Evolutionary conservation across 1,140 invertebrate genomes (phyloP), one percentile per base, ranked within the genome.

Genomic region (Macrostomum lignano): DNA sequence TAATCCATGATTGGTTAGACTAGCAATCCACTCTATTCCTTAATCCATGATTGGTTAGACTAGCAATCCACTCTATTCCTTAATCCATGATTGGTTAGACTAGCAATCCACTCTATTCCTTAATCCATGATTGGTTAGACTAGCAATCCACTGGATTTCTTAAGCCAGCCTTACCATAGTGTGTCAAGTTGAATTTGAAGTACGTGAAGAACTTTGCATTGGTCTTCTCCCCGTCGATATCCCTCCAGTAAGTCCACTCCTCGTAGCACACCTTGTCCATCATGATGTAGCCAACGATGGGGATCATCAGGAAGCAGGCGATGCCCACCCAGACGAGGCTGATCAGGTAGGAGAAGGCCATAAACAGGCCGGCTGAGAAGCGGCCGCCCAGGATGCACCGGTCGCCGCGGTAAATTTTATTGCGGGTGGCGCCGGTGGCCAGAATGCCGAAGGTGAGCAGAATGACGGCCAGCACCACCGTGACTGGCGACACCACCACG

Each of bases 381-480:
- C 82, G 64, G 25, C 86, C 86, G 33, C 82, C 79, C 42, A 88
- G 75, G 47, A 82, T 64, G 13, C 79, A 77, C 45, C 72, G 66
- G 71, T 74, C 79, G 17, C 78, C 76, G 44, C 73, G 67, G 52
- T 91, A 94, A 4, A 93, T 74, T 58, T 77, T 78, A 40, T 77
- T 71, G 41, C 84, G 66, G 3, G 86, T 94, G 28, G 78, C 76
- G 38, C 84, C 84, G 36, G 86, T 93, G 36, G 81, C 77, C 6
- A 93, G 61, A 51, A 75, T 82, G 31, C 81, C 84, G 38, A 93
- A 71, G 42, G 78, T 72, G 3, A 93, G 61, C 34, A 91, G 71
- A 67, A 91, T 75, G 23, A 93, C 69, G 21, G 79, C 76, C n/a
- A 91, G 63, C 13, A 78, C 71, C 15, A 72, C 81, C 84, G 93